Evolutionary conservation across 2,113 vertebrate genomes (phyloP), one percentile per base, ranked within the genome.

Genomic region (Zosterops japonicus): DNA sequence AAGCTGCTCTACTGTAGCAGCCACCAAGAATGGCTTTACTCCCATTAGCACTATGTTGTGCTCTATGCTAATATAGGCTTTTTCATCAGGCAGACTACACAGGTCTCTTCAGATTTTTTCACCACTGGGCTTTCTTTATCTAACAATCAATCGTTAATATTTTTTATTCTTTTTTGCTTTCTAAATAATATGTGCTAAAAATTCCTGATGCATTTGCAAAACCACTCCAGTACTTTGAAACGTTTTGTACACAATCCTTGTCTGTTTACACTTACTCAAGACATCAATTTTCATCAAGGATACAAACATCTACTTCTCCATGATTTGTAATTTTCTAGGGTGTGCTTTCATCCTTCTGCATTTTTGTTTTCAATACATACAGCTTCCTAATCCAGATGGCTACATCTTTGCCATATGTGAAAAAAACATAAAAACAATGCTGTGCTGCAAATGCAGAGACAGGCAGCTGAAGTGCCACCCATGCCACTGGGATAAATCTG

Each of bases 291-390:
- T 76, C 53, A 60, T 53, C 46, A n/a, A 3, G 0, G 11, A 24
- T 59, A 52, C 11, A 93, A 89, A 41, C 24, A 89, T 1, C 60
- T 70, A 5, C 56, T 63, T 52, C 53, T 87, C 23, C 36, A 56
- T 17, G 41, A 71, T 53, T 44, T 1, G 0, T n/a, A 56, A 52
- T 64, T 68, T 70, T 75, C 18, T 17, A 75, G 23, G 0, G 1
- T n/a, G 27, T 18, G 39, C 12, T 31, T 47, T 35, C 50, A 91
- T n/a, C 15, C 27, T 64, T 49, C 36, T 35, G 41, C 41, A 19
- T 25, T 91, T 89, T 47, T 71, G 39, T 46, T 75, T 78, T 60
- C 68, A 64, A 93, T 74, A 6, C 64, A 42, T 27, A 69, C 3
- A 39, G 56, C 57, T 72, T 87, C 68, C 39, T 68, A 59, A 56